Base-by-base conservation (phyloP, 2,888 invertebrate species). In the Baccha elongata region DNA sequence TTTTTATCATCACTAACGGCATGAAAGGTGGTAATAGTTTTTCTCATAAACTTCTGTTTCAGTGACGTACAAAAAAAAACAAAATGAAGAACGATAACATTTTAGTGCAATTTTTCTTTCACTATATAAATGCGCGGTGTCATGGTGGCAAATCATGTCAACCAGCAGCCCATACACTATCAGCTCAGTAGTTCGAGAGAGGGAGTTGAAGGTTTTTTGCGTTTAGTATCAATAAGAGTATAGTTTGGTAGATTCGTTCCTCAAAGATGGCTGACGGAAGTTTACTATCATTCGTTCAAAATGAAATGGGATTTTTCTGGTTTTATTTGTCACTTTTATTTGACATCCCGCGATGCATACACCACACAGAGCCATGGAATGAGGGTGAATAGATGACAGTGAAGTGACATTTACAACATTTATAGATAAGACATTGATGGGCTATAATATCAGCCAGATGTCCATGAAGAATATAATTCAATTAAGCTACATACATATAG, bases 1-100 rank as follows among this genome's bases (percentile, higher is more conserved):
- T 40, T 35, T 53, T 6, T 64, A 48, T 50, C 55, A 50, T 17
- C 58, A 32, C 65, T 11, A 19, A 40, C n/a, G n/a, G 52, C 58
- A 60, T 60, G 67, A 78, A 72, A 72, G 65, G 72, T 78, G 78
- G 78, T 72, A 78, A 78, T 72, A 72, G 78, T 67, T 72, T 78
- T 72, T 60, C 78, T 65, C 72, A 78, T 78, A 78, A 78, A 72
- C 65, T 52, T 72, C 44, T 69, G 58, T 72, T 35, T 32, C 76
- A 48, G 29, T n/a, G 26, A 10, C 1, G 11, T 0, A 3, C 3
- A 42, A 40, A 40, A 15, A 55, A 55, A 58, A 53, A 15, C 23
- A 58, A 44, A 19, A 44, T 19, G 42, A 48, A 60, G 48, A 58
- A 60, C 44, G 44, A 60, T 72, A 78, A 78, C 60, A 44, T 26